phyloP scores from a whole-genome alignment of 2,797 vertebrate species.

The Neosalanx taihuensis region DNA sequence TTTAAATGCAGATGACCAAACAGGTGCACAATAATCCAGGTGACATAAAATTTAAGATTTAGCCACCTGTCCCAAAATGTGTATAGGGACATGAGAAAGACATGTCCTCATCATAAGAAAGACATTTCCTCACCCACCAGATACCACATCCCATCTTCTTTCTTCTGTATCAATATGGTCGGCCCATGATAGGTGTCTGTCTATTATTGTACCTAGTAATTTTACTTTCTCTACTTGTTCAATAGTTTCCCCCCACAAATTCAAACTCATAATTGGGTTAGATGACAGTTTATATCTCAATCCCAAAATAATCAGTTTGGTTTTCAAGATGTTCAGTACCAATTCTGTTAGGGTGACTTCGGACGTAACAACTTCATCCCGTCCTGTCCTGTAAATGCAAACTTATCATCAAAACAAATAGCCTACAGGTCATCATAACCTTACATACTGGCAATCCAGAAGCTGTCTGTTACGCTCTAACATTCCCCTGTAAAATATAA shows the following conservation, averaged over 20 bases:
- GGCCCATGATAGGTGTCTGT: not conserved
- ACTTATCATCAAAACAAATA: too few species aligned
- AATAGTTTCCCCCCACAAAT: not conserved
- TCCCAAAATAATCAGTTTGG: not conserved
- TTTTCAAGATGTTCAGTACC: constrained; percentile 13
- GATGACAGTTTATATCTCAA: not conserved
- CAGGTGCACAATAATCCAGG: too few species aligned
- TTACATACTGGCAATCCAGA: too few species aligned
- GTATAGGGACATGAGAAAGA: not conserved
- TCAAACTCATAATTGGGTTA: not conserved
- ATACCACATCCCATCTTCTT: not conserved
- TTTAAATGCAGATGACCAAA: too few species aligned
- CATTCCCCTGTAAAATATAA: too few species aligned
- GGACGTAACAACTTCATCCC: too few species aligned
- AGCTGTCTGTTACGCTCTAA: too few species aligned
- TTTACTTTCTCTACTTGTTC: not conserved
- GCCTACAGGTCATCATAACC: too few species aligned
- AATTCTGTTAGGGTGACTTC: too few species aligned
- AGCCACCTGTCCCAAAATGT: not conserved
- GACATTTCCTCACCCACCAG: not conserved
- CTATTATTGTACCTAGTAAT: not conserved
- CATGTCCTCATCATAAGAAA: not conserved
- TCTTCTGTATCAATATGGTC: not conserved
- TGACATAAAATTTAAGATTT: not conserved
- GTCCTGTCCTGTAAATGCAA: too few species aligned